Evolutionary conservation across 2,888 invertebrate species (phyloP).

Genomic region (Geophilus truncorum): DNA sequence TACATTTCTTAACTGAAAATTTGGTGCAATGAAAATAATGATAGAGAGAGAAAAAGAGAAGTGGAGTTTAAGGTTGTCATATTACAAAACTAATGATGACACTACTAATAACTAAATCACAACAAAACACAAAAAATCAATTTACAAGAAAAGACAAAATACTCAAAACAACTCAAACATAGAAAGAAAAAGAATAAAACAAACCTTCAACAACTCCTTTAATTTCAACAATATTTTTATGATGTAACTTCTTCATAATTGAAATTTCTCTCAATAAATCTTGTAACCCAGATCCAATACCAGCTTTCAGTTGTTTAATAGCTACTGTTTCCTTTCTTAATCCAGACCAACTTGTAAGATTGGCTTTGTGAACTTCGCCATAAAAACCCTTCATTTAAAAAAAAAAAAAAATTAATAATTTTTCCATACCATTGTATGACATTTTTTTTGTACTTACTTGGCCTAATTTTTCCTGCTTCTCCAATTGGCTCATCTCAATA

Average conservation of each 20-base stretch:
- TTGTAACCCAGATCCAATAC: slow-evolving; percentile 43
- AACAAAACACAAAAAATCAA: no score
- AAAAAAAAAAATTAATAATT: not conserved
- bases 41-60: no score
- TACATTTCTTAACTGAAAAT: no score
- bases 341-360: slow-evolving; percentile 42
- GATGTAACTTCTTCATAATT: slow-evolving; percentile 80
- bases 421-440: not conserved
- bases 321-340: slow-evolving; percentile 57
- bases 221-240: slow-evolving; percentile 83
- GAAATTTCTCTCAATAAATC: slow-evolving; percentile 80
- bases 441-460: slow-evolving; percentile 48
- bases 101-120: no score
- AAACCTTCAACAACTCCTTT: slow-evolving; percentile 64
- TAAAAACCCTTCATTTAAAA: slow-evolving; percentile 69
- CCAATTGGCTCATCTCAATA: slow-evolving; percentile 53
- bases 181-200: not conserved
- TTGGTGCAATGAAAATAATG: no score
- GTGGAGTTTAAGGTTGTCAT: no score
- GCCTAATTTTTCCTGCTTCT: slow-evolving; percentile 59
- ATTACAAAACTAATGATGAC: no score
- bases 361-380: slow-evolving; percentile 76
- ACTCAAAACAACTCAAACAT: not conserved
- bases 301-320: slow-evolving; percentile 57
- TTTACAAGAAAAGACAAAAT: not conserved